Evolutionary conservation across 1,140 invertebrate species (phyloP).

Genomic region (Anastrepha obliqua): DNA sequence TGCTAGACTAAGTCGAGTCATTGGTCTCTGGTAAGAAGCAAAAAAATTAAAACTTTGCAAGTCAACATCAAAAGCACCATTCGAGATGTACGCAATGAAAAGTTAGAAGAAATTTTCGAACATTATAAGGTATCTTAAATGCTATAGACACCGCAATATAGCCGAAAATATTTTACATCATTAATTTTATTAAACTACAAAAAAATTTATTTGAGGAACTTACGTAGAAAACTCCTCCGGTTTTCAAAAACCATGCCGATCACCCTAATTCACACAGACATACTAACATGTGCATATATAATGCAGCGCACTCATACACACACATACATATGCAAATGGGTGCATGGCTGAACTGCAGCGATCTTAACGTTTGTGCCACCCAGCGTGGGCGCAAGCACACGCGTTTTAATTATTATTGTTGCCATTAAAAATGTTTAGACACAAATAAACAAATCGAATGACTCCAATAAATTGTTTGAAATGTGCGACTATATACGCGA

Average conservation of each 20-base stretch:
- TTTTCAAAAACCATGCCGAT: background rate
- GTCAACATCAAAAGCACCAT: too few species aligned
- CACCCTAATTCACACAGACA: background rate
- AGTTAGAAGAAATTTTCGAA: too few species aligned
- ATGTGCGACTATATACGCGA: background rate
- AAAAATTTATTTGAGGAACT: too few species aligned
- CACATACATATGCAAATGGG: background rate
- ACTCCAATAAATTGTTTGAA: slow-evolving; percentile 32
- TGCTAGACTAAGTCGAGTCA: too few species aligned
- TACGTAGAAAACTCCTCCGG: too few species aligned
- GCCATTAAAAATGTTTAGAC: slow-evolving; percentile 50
- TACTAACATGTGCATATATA: background rate
- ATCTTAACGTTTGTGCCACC: slow-evolving; percentile 37
- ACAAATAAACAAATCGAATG: slow-evolving; percentile 52
- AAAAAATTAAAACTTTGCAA: too few species aligned
- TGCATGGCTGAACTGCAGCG: background rate
- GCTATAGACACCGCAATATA: too few species aligned
- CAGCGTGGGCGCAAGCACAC: slow-evolving; percentile 49
- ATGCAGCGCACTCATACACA: background rate
- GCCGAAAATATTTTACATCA: too few species aligned
- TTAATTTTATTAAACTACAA: too few species aligned
- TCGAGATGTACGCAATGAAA: too few species aligned
- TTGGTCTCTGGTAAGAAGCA: too few species aligned
- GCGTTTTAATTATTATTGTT: slow-evolving; percentile 50
- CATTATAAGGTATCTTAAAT: too few species aligned